Percentiles rank a stretch among this genome's conserved stretches.
phyloP scores from a whole-genome alignment of 2,888 invertebrate species.

The Hypercompe scribonia region DNA sequence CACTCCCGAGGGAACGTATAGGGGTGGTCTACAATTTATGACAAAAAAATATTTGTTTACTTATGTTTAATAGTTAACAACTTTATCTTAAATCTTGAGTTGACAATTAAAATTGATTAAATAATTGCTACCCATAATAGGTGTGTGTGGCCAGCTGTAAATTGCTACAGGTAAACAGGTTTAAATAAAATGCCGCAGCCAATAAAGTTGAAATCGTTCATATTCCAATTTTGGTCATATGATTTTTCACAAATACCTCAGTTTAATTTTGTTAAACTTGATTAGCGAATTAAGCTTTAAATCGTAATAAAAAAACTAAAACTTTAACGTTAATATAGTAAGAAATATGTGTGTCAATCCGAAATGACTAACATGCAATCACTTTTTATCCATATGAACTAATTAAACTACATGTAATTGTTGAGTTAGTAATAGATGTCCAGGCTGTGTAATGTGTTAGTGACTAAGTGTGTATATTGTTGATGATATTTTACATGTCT shows the following conservation, averaged over 20 bases:
- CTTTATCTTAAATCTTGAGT: neutral
- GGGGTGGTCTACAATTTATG: constrained; percentile 12
- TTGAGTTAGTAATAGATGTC: neutral
- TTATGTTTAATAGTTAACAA: neutral
- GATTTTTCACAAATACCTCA: neutral
- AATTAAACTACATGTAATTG: too few relatives aligned
- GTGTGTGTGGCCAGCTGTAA: neutral
- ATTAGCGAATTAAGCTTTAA: neutral
- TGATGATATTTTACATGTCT: neutral
- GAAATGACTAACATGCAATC: too few relatives aligned
- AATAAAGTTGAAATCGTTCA: neutral
- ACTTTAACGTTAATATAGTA: too few relatives aligned
- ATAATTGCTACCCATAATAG: neutral
- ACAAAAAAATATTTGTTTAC: neutral
- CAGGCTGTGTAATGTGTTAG: neutral
- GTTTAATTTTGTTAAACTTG: neutral
- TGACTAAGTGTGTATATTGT: neutral
- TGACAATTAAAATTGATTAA: neutral
- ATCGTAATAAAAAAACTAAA: too few relatives aligned
- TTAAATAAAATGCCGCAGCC: neutral
- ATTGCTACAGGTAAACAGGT: neutral
- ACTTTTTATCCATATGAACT: too few relatives aligned
- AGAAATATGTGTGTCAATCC: too few relatives aligned
- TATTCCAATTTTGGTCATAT: neutral
- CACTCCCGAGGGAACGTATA: constrained; percentile 4